These are phyloP conservation scores for Pantherophis alleghaniensis DNA, from an alignment of 2,797 vertebrate species.

Conservation along the genomic window DNA sequence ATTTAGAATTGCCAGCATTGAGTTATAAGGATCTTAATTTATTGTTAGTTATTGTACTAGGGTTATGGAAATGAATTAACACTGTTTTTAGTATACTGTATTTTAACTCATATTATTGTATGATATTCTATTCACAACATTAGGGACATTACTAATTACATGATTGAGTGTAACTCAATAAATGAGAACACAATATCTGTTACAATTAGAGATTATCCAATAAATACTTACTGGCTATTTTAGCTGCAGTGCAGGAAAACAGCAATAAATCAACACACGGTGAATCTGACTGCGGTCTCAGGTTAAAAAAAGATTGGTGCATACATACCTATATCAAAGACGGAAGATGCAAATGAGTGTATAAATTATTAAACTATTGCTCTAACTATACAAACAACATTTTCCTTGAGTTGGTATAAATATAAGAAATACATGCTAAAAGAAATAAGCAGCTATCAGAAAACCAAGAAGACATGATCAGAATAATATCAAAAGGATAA, in stretches of 20 bases:
- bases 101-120: not conserved
- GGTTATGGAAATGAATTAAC: not conserved
- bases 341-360: not conserved
- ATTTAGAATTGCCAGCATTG: not conserved
- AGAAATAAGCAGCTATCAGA: not conserved
- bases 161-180: not conserved
- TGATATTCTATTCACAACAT: not conserved
- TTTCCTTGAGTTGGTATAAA: not conserved
- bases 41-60: not conserved
- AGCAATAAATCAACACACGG: not conserved
- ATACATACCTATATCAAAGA: not conserved
- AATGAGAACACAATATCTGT: not conserved
- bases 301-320: not conserved
- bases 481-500: not conserved
- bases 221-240: not conserved
- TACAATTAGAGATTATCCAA: not conserved
- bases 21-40: not conserved
- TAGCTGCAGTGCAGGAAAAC: not conserved
- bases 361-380: not conserved
- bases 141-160: not conserved
- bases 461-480: not conserved
- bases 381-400: not conserved
- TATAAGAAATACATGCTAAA: not conserved
- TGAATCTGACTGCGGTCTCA: not conserved
- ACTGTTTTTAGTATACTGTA: not conserved